These are phyloP conservation scores for Operophtera brumata DNA, from an alignment of 2,888 invertebrate species.

Conservation along the genomic window DNA sequence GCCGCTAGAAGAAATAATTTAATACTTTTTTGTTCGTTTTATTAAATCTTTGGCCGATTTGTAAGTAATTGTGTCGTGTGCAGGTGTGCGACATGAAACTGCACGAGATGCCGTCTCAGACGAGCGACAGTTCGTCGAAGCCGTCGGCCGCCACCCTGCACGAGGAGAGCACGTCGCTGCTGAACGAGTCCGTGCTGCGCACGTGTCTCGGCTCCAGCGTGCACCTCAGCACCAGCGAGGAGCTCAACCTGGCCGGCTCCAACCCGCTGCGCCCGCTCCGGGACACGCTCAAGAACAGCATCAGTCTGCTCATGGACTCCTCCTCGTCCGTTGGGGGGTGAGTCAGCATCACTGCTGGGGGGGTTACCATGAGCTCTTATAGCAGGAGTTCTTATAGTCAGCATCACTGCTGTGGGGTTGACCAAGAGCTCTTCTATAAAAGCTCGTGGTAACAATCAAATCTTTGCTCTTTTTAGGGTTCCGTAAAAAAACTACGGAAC, in stretches of 20 bases:
- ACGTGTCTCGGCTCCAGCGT: slow-evolving; percentile 66
- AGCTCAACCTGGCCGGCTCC: slow-evolving; percentile 57
- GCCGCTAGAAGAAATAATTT: too few species aligned
- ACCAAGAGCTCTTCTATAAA: too few species aligned
- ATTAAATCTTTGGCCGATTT: too few species aligned
- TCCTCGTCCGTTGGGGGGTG: slow-evolving; percentile 55
- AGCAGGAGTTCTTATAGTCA: too few species aligned
- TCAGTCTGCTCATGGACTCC: slow-evolving; percentile 69
- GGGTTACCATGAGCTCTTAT: too few species aligned
- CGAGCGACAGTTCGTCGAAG: slow-evolving; percentile 44
- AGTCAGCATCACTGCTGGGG: slow-evolving; percentile 26
- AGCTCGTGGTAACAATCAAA: too few species aligned
- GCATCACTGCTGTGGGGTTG: too few species aligned
- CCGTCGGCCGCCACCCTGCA: slow-evolving; percentile 35
- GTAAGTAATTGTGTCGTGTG: too few species aligned
- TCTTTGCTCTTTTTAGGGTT: too few species aligned
- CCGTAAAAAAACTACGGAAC: too few species aligned
- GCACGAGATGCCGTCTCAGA: slow-evolving; percentile 61
- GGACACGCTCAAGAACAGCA: slow-evolving; percentile 73
- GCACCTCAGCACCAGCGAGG: slow-evolving; percentile 67
- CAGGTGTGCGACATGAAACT: slow-evolving; percentile 72
- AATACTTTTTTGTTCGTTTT: too few species aligned
- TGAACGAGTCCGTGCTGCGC: slow-evolving; percentile 58
- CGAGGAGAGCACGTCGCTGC: slow-evolving; percentile 45
- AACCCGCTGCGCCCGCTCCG: slow-evolving; percentile 68